A percentile compares a stretch with the other conserved stretches of the same genome.
phyloP scores from a whole-genome alignment of 2,888 invertebrate species.

The Auanema freiburgensis region DNA sequence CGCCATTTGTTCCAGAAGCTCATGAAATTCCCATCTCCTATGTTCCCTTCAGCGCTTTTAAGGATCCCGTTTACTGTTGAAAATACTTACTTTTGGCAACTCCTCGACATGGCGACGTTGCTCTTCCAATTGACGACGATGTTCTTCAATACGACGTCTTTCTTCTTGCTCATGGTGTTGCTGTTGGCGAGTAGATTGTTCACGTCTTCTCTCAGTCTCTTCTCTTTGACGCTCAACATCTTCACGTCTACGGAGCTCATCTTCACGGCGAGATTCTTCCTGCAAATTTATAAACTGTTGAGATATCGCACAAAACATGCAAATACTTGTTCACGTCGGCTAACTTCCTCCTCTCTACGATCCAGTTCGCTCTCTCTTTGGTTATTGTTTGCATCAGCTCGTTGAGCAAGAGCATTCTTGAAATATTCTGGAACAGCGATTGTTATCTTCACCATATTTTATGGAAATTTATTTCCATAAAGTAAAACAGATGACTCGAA shows the following conservation, averaged over 20 bases:
- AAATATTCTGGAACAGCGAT: constrained; percentile 47
- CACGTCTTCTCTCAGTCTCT: constrained; percentile 12
- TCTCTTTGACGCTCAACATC: constrained; percentile 23
- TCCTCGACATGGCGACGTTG: constrained; percentile 9
- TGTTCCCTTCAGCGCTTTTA: no score
- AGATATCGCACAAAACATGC: not conserved
- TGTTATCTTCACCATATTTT: no score
- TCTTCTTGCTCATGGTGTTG: constrained; percentile 21
- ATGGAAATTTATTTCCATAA: no score
- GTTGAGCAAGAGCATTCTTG: constrained; percentile 43
- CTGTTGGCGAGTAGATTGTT: constrained; percentile 5
- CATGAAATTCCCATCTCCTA: no score
- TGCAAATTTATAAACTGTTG: not conserved
- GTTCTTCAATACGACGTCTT: constrained; percentile 20
- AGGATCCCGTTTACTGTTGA: no score
- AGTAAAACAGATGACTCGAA: no score
- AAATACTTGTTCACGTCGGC: constrained; percentile 14
- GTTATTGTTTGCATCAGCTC: constrained; percentile 24
- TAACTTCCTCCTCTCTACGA: constrained; percentile 20
- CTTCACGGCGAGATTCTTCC: constrained; percentile 16
- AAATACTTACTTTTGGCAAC: not conserved
- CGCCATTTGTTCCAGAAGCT: no score
- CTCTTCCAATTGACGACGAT: constrained; percentile 24
- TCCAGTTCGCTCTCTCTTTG: constrained; percentile 13
- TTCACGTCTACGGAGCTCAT: constrained; percentile 23